These are phyloP conservation scores for Acanthurus lineatus DNA, from an alignment of 2,797 vertebrate genomes.

Conservation along the genomic window DNA sequence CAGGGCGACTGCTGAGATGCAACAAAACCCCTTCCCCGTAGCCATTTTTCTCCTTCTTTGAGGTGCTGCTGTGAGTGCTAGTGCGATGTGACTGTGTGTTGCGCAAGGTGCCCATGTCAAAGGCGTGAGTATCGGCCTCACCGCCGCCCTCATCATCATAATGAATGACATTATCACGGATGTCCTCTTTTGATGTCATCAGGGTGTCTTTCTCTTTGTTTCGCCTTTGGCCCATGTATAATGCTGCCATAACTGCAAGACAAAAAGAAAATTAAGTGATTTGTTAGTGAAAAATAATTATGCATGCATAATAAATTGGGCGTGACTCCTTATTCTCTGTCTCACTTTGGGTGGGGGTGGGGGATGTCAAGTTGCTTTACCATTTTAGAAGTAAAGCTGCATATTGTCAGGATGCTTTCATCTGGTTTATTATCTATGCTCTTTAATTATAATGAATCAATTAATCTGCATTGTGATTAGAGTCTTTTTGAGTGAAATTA, in stretches of 20 bases:
- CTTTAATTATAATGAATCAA: too few relatives aligned
- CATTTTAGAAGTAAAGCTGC: too few relatives aligned
- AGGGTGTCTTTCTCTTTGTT: conserved; percentile 93
- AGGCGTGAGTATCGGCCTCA: conserved; percentile 95
- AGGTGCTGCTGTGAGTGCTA: conserved; percentile 23
- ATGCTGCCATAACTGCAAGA: conserved; percentile 90
- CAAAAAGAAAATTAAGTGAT: conserved; percentile 16
- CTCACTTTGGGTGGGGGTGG: not conserved
- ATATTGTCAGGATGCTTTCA: too few relatives aligned
- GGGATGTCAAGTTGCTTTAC: too few relatives aligned
- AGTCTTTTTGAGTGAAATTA: too few relatives aligned
- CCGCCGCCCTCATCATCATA: conserved; percentile 98
- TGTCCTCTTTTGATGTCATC: conserved; percentile 96
- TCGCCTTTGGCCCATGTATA: conserved; percentile 90
- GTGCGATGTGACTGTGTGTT: conserved; percentile 74
- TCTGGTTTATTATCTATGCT: too few relatives aligned
- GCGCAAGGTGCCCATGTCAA: conserved; percentile 93
- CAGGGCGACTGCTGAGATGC: conserved; percentile 50
- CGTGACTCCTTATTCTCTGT: not conserved
- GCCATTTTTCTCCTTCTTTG: conserved; percentile 45
- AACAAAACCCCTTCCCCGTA: conserved; percentile 64
- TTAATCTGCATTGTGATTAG: too few relatives aligned
- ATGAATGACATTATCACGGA: conserved; percentile 96
- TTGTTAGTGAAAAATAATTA: not conserved
- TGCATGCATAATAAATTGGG: not conserved